These are phyloP conservation scores for Meta bourneti DNA, from an alignment of 2,888 invertebrate species.

Conservation along the genomic window DNA sequence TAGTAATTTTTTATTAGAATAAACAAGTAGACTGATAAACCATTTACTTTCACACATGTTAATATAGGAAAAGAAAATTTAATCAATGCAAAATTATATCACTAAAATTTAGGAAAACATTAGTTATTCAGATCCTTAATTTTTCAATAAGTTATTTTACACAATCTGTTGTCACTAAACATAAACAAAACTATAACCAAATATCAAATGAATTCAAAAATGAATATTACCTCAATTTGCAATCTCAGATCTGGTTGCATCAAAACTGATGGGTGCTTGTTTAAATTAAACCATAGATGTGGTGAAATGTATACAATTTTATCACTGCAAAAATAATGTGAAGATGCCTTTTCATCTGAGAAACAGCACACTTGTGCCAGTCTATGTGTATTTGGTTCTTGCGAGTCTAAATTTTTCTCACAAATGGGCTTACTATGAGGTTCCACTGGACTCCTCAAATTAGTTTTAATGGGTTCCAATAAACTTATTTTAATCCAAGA, in stretches of 20 bases:
- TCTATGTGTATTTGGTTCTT: background rate
- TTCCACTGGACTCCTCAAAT: constrained; percentile 23
- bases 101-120: too few relatives aligned
- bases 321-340: constrained; percentile 56
- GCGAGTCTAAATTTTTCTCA: background rate
- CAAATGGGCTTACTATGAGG: background rate
- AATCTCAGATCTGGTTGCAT: constrained; percentile 75
- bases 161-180: too few relatives aligned
- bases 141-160: too few relatives aligned
- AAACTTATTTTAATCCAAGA: constrained; percentile 70
- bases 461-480: constrained; percentile 32
- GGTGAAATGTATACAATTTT: constrained; percentile 77
- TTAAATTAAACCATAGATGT: constrained; percentile 78
- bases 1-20: too few relatives aligned
- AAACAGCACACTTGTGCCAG: constrained; percentile 63
- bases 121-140: too few relatives aligned
- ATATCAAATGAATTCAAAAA: background rate
- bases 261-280: constrained; percentile 76
- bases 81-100: too few relatives aligned
- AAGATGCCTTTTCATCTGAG: constrained; percentile 33
- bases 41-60: too few relatives aligned
- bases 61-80: too few relatives aligned
- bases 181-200: too few relatives aligned
- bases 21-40: too few relatives aligned
- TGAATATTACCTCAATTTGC: constrained; percentile 65